Percentiles rank a stretch among this genome's conserved stretches.
These are phyloP conservation scores for Digitonthophagus gazella DNA, from an alignment of 2,888 invertebrate species.

Conservation along the genomic window DNA sequence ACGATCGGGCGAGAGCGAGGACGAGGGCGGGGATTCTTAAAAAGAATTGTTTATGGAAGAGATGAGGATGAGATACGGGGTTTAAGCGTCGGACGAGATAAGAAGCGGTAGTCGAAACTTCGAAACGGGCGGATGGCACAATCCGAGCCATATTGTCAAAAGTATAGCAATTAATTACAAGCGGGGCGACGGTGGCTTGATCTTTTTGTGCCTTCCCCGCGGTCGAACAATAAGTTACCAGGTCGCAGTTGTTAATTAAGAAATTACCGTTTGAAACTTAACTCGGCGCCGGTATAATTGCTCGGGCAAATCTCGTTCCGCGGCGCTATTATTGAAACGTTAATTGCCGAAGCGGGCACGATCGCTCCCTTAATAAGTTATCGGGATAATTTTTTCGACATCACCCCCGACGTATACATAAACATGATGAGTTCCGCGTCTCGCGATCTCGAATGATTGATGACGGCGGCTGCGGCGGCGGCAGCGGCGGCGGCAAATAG, in stretches of 20 bases:
- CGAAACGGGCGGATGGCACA: neutral
- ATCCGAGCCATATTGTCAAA: conserved; percentile 44
- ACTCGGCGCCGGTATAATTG: conserved; percentile 12
- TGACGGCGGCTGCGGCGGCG: conserved; percentile 44
- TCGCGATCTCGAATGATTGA: conserved; percentile 47
- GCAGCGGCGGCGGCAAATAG: neutral
- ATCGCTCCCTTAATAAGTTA: neutral
- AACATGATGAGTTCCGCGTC: conserved; percentile 39
- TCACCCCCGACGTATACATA: conserved; percentile 18
- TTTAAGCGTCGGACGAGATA: neutral
- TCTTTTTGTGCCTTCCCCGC: conserved; percentile 35
- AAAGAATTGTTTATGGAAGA: neutral
- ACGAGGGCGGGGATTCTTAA: no score
- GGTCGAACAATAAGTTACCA: conserved; percentile 48
- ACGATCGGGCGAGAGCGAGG: no score
- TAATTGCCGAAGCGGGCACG: neutral
- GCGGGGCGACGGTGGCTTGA: conserved; percentile 30
- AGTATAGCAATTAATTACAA: conserved; percentile 49
- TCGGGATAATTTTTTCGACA: neutral
- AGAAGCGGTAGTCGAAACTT: neutral
- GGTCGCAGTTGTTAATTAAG: conserved; percentile 51
- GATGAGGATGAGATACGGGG: neutral
- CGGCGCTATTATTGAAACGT: neutral
- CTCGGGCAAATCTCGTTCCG: neutral
- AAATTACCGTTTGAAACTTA: conserved; percentile 43